Base-by-base conservation (phyloP, 2,888 invertebrate species). In the Salticus scenicus region DNA sequence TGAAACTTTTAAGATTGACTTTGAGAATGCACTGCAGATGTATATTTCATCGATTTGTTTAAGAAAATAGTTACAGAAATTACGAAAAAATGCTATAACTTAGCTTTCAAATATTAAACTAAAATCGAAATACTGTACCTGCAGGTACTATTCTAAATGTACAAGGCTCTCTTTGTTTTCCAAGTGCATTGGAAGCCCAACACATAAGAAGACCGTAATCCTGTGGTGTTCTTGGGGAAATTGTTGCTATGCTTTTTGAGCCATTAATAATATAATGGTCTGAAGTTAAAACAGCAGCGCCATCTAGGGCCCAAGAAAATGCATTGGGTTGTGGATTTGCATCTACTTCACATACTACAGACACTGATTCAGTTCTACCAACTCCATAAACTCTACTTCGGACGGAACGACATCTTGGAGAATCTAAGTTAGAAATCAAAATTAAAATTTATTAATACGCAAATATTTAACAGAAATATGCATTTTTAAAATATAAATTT, bases 331-430 rank as follows among this genome's bases (percentile, higher is more conserved):
- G 64, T 0, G 87, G 87, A 41, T 57, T 75, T n/a, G 87, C 79
- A 67, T 87, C 87, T 7, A 87, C 87, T 69, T 87, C 83, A 64
- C 87, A 87, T 0, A 73, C 72, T 7, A 87, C 87, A 1, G 77
- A 81, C 12, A 87, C 87, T 10, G 87, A 81, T 64, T 87, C 87
- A 8, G 73, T 87, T 14, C 73, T 33, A 0, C 81, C 82, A 4
- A 87, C 87, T 17, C 87, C 87, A 24, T 82, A 87, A 5, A 87
- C 81, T 17, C 81, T 78, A 28, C 82, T 77, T 10, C 87, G 77
- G 17, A 82, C 81, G 27, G 87, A 87, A 14, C 57, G 69, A 27
- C 87, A 87, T 41, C 80, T 71, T 5, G 87, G 87, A 1, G 37
- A 51, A 73, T 84, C 83, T 84, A 31, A 30, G 51, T 31, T 63